phyloP scores from a whole-genome alignment of 1,140 invertebrate species.

The Muscidifurax raptorellus region DNA sequence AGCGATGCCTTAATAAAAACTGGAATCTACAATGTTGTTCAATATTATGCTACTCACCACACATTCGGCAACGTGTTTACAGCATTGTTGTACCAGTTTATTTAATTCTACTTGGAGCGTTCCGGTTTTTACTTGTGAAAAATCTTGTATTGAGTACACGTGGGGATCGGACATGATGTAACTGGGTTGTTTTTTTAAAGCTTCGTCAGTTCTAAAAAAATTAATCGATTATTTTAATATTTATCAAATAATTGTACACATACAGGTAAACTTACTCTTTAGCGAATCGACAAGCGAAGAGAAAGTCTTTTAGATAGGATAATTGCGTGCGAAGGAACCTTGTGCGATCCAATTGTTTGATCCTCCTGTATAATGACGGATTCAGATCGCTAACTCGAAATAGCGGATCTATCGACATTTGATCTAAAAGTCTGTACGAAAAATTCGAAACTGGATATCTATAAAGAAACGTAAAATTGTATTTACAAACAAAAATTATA shows the following conservation, averaged over 20 bases:
- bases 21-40: neutral
- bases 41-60: constrained; percentile 75
- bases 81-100: constrained; percentile 78
- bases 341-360: constrained; percentile 79
- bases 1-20: too few species aligned
- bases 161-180: constrained; percentile 82
- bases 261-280: constrained; percentile 71
- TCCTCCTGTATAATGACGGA: constrained; percentile 80
- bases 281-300: constrained; percentile 81
- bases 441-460: constrained; percentile 89
- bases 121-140: constrained; percentile 82
- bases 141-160: constrained; percentile 86
- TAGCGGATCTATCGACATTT: constrained; percentile 87
- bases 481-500: neutral
- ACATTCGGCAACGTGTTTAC: constrained; percentile 82
- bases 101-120: constrained; percentile 79
- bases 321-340: constrained; percentile 80
- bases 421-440: constrained; percentile 85
- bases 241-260: constrained; percentile 10
- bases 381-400: constrained; percentile 87
- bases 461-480: constrained; percentile 58
- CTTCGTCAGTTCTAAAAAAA: constrained; percentile 77
- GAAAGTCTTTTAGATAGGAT: constrained; percentile 82
- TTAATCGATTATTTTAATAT: constrained; percentile 36
- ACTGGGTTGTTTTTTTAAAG: constrained; percentile 77